phyloP scores from a whole-genome alignment of 2,888 invertebrate species.

The Aricia artaxerxes region DNA sequence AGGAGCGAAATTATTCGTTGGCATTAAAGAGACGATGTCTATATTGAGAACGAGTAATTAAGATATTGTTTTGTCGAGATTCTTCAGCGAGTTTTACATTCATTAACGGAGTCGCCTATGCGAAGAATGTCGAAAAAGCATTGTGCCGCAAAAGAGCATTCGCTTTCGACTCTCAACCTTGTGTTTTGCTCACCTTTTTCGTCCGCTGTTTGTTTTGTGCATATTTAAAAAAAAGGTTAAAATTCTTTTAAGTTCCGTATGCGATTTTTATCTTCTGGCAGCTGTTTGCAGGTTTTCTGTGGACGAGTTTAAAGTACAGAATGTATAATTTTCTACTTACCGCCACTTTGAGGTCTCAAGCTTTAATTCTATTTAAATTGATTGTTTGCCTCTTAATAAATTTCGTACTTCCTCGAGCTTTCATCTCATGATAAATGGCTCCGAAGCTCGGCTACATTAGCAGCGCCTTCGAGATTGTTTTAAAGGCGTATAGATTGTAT shows the following conservation, averaged over 20 bases:
- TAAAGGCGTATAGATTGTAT: conserved; percentile 1
- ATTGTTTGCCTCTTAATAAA: not conserved
- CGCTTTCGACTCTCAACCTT: conserved; percentile 19
- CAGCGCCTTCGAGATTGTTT: conserved; percentile 12
- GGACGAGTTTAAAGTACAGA: not conserved
- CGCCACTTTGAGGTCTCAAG: not conserved
- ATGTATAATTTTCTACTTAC: not conserved
- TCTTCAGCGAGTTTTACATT: conserved; percentile 16
- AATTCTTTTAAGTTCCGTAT: conserved; percentile 16
- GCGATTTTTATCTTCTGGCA: not conserved
- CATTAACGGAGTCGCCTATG: conserved; percentile 10
- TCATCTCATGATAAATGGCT: conserved; percentile 17
- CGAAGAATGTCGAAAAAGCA: conserved; percentile 18
- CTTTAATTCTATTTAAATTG: not conserved
- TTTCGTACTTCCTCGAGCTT: conserved; percentile 4
- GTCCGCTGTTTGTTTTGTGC: not conserved
- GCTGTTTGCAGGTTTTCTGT: not conserved
- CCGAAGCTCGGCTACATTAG: not conserved
- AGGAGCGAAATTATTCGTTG: not conserved
- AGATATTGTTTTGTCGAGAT: conserved; percentile 22
- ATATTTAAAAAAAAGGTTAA: not conserved
- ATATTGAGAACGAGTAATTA: conserved; percentile 12
- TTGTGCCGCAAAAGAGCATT: not conserved
- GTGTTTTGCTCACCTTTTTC: conserved; percentile 17
- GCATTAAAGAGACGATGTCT: conserved; percentile 13